A percentile compares a stretch with the other conserved stretches of the same genome.
Evolutionary conservation across 2,888 invertebrate genomes (phyloP).

Genomic region (Tortricodes alternella): DNA sequence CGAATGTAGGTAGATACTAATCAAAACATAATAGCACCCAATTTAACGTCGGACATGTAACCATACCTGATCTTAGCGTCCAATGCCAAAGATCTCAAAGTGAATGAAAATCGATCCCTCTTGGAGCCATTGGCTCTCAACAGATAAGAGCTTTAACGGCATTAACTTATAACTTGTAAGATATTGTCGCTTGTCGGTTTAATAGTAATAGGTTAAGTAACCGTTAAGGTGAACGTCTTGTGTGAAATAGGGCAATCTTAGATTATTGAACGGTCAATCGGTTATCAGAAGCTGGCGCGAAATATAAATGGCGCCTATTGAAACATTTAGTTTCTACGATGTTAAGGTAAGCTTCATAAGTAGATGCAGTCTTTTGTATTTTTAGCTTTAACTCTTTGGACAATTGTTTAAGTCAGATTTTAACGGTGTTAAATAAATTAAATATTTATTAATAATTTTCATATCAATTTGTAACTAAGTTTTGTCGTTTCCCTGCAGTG

Average conservation of each 20-base stretch:
- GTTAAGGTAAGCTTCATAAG: too few relatives aligned
- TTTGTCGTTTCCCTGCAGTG: too few relatives aligned
- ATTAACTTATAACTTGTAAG: conserved; percentile 19
- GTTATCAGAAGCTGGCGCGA: neutral
- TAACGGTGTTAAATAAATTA: too few relatives aligned
- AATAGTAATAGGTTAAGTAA: conserved; percentile 7
- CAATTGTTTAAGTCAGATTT: too few relatives aligned
- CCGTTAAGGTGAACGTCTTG: conserved; percentile 15
- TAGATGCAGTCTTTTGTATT: too few relatives aligned
- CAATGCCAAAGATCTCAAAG: neutral
- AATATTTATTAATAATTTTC: too few relatives aligned
- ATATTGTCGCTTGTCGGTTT: conserved; percentile 23
- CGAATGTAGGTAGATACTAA: too few relatives aligned
- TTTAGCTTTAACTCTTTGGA: neutral
- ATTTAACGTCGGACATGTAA: neutral
- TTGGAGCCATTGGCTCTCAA: neutral
- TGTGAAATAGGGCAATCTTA: conserved; percentile 18
- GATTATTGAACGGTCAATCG: conserved; percentile 1
- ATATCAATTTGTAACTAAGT: too few relatives aligned
- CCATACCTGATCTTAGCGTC: neutral
- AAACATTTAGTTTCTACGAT: too few relatives aligned
- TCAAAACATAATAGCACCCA: neutral
- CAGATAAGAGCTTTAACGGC: conserved; percentile 13
- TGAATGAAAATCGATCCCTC: neutral
- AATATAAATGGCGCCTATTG: neutral